Evolutionary conservation across 2,113 vertebrate genomes (phyloP), one percentile per base, ranked within the genome.

Genomic region (Odontophorus gujanensis): DNA sequence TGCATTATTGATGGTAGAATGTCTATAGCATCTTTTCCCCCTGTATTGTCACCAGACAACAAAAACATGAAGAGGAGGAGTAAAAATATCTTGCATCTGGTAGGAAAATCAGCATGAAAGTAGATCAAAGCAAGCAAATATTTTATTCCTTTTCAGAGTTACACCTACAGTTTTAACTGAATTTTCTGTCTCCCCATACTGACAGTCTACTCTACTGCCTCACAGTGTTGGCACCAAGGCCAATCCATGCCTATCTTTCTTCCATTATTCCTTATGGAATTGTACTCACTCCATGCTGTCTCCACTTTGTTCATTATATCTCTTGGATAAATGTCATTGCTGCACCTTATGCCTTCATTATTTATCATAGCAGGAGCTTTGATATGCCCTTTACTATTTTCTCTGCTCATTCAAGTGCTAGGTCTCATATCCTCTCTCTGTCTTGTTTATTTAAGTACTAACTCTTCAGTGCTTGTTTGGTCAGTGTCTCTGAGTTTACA

Each of bases 151-250:
- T 68, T 85, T 20, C n/a, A 36, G 45, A 17, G 3, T 26, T 36
- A 11, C 16, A 20, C 7, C 11, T 34, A 28, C 25, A n/a, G 5
- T 6, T 3, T 11, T 75, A 36, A 10, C 18, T 62, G 40, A 30
- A 34, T 68, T 61, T 38, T 81, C 34, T 15, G 53, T 82, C 42
- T 53, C 4, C 20, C 4, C 5, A 5, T 12, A 4, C 3, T 43
- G 3, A 43, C 19, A 17, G 15, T 9, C 53, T 57, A 21, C 0
- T 0, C 20, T 24, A 13, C 22, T 65, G 25, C 7, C 8, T 82
- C 17, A 28, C 43, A n/a, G 21, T 24, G 45, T 78, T 62, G 38
- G 3, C 40, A 66, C 1, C 0, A 0, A 57, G 24, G 21, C 1
- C 32, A 45, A 10, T 14, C 72, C 24, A 3, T 6, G 13, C 38